Conservation (phyloP, 2,113 vertebrate species). For the Gymnarchus niloticus region DNA sequence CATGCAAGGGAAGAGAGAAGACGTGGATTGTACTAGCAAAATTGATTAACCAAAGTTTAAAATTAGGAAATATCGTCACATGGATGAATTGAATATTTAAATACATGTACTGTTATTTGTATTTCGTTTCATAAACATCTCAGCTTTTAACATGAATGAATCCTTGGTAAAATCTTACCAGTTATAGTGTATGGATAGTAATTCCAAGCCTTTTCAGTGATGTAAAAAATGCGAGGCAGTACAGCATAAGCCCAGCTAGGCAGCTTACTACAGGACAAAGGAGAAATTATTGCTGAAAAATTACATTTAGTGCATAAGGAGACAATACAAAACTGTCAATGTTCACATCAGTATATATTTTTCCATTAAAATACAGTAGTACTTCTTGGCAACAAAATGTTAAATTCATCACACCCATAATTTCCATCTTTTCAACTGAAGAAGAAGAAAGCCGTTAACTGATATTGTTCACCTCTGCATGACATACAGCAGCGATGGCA, state of each 20-base stretch:
- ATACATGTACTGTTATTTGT: background rate
- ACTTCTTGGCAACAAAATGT: too few species aligned
- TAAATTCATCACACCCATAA: too few species aligned
- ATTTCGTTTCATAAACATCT: background rate
- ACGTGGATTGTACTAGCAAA: background rate
- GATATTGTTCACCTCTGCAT: background rate
- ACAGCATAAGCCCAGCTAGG: constrained; percentile 62
- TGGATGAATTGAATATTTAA: background rate
- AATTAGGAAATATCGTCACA: background rate
- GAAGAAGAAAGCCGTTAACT: background rate
- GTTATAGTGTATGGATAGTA: constrained; percentile 70
- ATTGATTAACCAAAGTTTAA: background rate
- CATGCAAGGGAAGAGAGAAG: background rate
- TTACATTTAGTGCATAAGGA: background rate
- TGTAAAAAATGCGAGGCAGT: constrained; percentile 64
- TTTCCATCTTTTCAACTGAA: background rate
- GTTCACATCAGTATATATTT: background rate
- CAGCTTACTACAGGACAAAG: constrained; percentile 54
- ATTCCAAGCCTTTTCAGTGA: constrained; percentile 69
- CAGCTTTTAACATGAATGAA: background rate
- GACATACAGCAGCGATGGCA: background rate
- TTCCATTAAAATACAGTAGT: background rate
- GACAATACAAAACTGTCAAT: background rate
- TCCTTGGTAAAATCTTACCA: constrained; percentile 44
- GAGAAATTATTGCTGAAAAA: background rate